These are phyloP conservation scores for Melanotaenia duboulayi DNA, from an alignment of 2,113 vertebrate genomes.

Conservation along the genomic window DNA sequence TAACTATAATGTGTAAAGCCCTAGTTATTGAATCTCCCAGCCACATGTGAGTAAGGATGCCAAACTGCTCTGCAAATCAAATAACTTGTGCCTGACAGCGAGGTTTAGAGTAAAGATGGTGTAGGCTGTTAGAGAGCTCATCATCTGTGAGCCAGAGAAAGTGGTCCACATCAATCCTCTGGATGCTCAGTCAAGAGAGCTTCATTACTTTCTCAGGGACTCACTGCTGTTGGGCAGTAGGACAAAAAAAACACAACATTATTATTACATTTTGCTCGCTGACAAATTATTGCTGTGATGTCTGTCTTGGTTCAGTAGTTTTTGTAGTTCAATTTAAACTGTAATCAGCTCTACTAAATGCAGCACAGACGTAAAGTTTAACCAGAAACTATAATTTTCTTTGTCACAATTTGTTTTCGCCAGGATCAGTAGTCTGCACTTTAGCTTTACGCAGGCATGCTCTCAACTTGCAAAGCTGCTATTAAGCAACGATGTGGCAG, in stretches of 20 bases:
- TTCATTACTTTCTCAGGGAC: slow-evolving; percentile 31
- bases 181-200: slow-evolving; percentile 2
- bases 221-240: slow-evolving; percentile 23
- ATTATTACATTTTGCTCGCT: slow-evolving; percentile 39
- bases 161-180: slow-evolving; percentile 17
- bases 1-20: slow-evolving; percentile 66
- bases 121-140: slow-evolving; percentile 32
- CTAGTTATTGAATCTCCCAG: slow-evolving; percentile 48
- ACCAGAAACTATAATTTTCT: slow-evolving; percentile 44
- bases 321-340: slow-evolving; percentile 36
- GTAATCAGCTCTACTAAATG: slow-evolving; percentile 40
- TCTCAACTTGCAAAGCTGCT: slow-evolving; percentile 1
- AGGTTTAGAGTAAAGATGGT: slow-evolving; percentile 27
- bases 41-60: slow-evolving; percentile 30
- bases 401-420: slow-evolving; percentile 45
- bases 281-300: slow-evolving; percentile 50
- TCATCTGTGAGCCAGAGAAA: slow-evolving; percentile 32
- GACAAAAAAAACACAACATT: slow-evolving; percentile 31
- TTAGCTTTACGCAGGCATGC: slow-evolving; percentile 14
- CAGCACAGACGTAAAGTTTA: slow-evolving; percentile 40
- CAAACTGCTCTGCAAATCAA: slow-evolving; percentile 42
- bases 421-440: slow-evolving; percentile 21
- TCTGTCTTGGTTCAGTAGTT: slow-evolving; percentile 35
- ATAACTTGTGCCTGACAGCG: slow-evolving; percentile 40
- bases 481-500: background rate